These are phyloP conservation scores for Osmerus eperlanus DNA, from an alignment of 2,113 vertebrate genomes.

Conservation along the genomic window DNA sequence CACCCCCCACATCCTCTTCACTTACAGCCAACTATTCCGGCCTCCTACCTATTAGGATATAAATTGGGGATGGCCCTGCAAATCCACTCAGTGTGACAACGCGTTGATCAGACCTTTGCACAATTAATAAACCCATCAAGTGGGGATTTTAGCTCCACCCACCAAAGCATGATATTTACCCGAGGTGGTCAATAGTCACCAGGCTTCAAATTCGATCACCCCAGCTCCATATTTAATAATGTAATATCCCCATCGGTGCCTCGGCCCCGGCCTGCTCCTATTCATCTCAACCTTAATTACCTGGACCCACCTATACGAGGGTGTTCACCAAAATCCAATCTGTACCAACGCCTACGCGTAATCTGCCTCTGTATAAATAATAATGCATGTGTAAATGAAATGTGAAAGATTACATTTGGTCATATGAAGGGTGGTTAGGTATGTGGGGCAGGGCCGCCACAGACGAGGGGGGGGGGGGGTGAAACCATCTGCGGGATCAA, in stretches of 20 bases:
- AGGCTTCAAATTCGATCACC: conserved; percentile 52
- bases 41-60: too few relatives aligned
- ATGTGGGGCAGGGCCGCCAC: not conserved
- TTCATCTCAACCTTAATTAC: conserved; percentile 60
- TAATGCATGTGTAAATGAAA: conserved; percentile 62
- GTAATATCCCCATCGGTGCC: conserved; percentile 33
- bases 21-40: too few relatives aligned
- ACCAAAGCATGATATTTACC: conserved; percentile 36
- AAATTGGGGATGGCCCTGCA: too few relatives aligned
- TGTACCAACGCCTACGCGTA: conserved; percentile 49
- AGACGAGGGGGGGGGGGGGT: conserved; percentile 7
- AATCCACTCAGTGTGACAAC: not conserved
- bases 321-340: conserved; percentile 57
- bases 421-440: conserved; percentile 34
- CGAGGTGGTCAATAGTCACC: conserved; percentile 48
- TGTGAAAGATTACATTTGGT: conserved; percentile 60
- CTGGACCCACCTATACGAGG: conserved; percentile 30
- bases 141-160: conserved; percentile 36
- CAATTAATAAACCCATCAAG: conserved; percentile 56
- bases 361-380: conserved; percentile 58
- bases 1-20: not conserved
- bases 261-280: conserved; percentile 41
- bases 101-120: conserved; percentile 40
- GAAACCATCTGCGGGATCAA: conserved; percentile 31
- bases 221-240: conserved; percentile 62